Evolutionary conservation across 2,797 vertebrate genomes (phyloP).

Genomic region (Okamejei kenojei): DNA sequence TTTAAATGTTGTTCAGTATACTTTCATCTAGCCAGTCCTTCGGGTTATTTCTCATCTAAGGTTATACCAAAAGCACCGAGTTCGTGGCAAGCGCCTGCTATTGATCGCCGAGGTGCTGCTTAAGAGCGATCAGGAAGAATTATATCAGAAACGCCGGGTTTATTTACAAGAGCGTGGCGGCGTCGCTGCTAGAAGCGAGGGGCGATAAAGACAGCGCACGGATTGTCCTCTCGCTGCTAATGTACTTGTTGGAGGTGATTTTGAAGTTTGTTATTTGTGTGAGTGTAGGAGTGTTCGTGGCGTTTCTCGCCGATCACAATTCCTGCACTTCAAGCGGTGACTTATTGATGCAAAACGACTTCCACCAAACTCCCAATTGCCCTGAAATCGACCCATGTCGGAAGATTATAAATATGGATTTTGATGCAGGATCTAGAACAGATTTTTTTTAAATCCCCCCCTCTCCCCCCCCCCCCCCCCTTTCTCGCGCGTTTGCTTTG

Average conservation of each 20-base stretch:
- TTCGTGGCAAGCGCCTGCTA: background rate
- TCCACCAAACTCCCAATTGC: background rate
- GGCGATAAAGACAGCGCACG: background rate
- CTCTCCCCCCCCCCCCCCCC: background rate
- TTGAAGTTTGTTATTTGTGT: constrained; percentile 10
- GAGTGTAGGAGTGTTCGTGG: background rate
- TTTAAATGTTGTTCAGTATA: background rate
- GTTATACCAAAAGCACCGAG: background rate
- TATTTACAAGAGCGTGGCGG: constrained; percentile 8
- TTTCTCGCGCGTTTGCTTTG: background rate
- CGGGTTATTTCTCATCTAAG: too few species aligned
- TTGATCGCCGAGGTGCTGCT: background rate
- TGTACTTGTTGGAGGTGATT: background rate
- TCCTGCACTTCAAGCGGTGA: background rate
- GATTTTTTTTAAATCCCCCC: background rate
- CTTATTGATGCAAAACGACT: background rate
- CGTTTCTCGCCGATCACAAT: background rate
- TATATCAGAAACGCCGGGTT: background rate
- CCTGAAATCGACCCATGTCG: background rate
- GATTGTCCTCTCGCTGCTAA: too few species aligned
- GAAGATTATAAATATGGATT: constrained; percentile 29
- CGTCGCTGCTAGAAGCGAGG: too few species aligned
- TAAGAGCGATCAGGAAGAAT: background rate
- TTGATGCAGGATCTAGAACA: background rate
- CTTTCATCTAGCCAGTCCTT: background rate